phyloP scores from a whole-genome alignment of 2,797 vertebrate species.

The Catamblyrhynchus diadema region DNA sequence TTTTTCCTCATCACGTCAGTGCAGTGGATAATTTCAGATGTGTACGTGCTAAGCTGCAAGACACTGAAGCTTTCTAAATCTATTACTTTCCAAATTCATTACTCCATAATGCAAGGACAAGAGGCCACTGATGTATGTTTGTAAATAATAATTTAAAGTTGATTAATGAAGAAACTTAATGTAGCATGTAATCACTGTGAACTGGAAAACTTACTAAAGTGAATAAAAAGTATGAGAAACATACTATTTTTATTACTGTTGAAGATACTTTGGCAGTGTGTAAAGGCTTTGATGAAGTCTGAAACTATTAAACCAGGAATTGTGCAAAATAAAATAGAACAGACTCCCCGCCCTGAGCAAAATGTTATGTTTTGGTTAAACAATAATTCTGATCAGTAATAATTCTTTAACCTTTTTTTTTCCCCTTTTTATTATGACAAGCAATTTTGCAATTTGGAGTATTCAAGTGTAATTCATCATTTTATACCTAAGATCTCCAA shows the following conservation, averaged over 20 bases:
- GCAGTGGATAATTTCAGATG: not conserved
- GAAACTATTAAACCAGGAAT: not conserved
- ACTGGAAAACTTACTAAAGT: not conserved
- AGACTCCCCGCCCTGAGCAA: not conserved
- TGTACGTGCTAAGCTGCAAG: not conserved
- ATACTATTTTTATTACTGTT: not conserved
- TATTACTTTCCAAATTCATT: not conserved
- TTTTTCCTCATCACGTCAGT: not conserved
- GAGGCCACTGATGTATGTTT: not conserved
- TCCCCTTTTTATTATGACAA: not conserved
- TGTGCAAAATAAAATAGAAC: not conserved
- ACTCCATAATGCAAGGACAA: not conserved
- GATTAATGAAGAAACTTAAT: not conserved
- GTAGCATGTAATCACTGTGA: not conserved
- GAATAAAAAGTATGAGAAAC: not conserved
- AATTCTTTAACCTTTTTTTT: not conserved
- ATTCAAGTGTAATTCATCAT: not conserved
- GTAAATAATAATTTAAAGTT: not conserved
- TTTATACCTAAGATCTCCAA: not conserved
- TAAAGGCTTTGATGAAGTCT: not conserved
- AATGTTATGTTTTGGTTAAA: not conserved
- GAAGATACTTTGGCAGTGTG: not conserved
- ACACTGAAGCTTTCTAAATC: not conserved
- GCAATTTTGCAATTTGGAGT: not conserved
- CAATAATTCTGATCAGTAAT: not conserved